A percentile compares a stretch with the other conserved stretches of the same genome.
Evolutionary conservation across 2,113 vertebrate genomes (phyloP).

Genomic region (Syngnathus typhle): DNA sequence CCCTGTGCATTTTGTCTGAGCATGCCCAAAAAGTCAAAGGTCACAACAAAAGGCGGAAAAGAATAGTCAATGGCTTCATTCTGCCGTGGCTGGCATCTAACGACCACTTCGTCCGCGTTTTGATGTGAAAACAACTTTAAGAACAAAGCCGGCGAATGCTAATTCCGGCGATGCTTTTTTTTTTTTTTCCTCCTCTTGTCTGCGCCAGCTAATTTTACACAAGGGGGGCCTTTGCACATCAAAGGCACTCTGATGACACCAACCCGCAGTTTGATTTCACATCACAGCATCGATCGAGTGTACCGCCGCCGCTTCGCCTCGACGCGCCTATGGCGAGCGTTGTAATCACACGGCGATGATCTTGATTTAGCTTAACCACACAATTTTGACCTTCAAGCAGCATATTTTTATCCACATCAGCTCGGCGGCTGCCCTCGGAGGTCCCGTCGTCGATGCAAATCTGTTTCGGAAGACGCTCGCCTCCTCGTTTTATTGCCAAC

Average conservation of each 20-base stretch:
- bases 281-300: conserved; percentile 16
- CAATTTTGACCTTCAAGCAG: neutral
- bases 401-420: neutral
- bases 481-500: neutral
- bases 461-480: neutral
- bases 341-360: neutral
- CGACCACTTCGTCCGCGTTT: conserved; percentile 28
- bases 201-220: conserved; percentile 54
- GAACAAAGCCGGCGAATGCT: conserved; percentile 49
- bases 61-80: neutral
- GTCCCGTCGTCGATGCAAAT: neutral
- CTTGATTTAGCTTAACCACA: neutral
- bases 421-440: neutral
- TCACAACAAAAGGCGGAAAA: neutral
- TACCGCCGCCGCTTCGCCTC: conserved; percentile 18
- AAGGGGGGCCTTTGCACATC: conserved; percentile 29
- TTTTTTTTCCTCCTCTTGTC: conserved; percentile 21
- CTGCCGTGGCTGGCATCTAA: conserved; percentile 20
- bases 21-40: too few species aligned
- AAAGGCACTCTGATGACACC: conserved; percentile 34
- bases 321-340: neutral
- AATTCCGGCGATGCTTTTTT: conserved; percentile 43
- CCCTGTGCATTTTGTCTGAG: too few species aligned
- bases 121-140: conserved; percentile 46
- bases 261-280: conserved; percentile 21